These are phyloP conservation scores for Cynaeus angustus DNA, from an alignment of 2,888 invertebrate species.

Conservation along the genomic window DNA sequence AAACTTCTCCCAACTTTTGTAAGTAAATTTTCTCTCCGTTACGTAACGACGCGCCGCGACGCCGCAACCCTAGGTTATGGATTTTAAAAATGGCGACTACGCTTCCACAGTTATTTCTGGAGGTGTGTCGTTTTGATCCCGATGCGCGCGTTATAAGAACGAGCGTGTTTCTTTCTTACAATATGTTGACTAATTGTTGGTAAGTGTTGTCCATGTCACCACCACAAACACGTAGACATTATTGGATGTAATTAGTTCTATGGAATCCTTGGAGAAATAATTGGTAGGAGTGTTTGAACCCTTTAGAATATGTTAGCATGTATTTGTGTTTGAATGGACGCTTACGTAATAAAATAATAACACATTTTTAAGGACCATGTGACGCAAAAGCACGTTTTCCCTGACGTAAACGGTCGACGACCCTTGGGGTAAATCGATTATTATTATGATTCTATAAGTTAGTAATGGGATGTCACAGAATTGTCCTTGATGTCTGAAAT, in stretches of 20 bases:
- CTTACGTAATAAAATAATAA: constrained; percentile 33
- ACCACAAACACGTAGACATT: neutral
- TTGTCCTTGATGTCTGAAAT: too few relatives aligned
- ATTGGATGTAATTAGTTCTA: neutral
- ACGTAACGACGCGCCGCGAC: constrained; percentile 35
- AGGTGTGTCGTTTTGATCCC: constrained; percentile 58
- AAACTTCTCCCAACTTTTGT: neutral
- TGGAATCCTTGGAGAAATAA: too few relatives aligned
- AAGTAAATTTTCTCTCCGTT: neutral
- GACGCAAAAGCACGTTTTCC: constrained; percentile 30
- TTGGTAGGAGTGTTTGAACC: neutral
- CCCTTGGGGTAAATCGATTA: constrained; percentile 38
- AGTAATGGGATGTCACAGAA: too few relatives aligned
- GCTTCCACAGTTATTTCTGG: constrained; percentile 56
- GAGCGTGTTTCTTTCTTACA: constrained; percentile 45
- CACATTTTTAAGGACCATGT: constrained; percentile 35
- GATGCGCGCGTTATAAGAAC: constrained; percentile 51
- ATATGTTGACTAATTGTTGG: constrained; percentile 43
- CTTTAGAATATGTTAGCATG: constrained; percentile 13
- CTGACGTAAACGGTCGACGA: constrained; percentile 44
- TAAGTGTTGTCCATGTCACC: constrained; percentile 25
- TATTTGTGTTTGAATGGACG: constrained; percentile 1
- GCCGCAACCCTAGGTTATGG: constrained; percentile 38
- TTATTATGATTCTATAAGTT: constrained; percentile 16
- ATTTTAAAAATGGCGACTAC: constrained; percentile 59